Evolutionary conservation across 2,113 vertebrate species (phyloP).

Genomic region (Dermatemys mawii): DNA sequence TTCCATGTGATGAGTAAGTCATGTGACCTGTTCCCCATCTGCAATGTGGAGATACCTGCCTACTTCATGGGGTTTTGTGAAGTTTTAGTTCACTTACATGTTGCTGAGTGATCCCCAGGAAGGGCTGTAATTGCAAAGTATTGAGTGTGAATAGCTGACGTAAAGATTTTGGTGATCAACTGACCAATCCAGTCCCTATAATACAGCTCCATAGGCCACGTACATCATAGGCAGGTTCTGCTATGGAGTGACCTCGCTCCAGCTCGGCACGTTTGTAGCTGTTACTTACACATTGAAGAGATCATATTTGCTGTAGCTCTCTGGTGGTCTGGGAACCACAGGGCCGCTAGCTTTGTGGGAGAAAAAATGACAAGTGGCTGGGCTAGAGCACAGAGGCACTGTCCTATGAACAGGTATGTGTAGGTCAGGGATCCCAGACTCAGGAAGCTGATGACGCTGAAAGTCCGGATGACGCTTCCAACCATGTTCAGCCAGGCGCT

Average conservation of each 20-base stretch:
- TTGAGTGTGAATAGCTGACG: not conserved
- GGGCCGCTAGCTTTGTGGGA: conserved; percentile 91
- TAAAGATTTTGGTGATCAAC: not conserved
- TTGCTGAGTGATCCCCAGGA: not conserved
- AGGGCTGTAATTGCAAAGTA: not conserved
- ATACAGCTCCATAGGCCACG: not conserved
- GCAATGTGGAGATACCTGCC: not conserved
- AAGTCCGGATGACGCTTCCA: conserved; percentile 81
- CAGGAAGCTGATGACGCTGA: conserved; percentile 32
- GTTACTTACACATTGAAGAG: conserved; percentile 91
- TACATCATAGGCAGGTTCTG: not conserved
- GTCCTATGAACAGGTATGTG: conserved; percentile 83
- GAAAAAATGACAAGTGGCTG: conserved; percentile 93
- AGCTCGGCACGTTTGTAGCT: not conserved
- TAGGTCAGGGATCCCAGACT: conserved; percentile 27
- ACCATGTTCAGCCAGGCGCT: conserved; percentile 90
- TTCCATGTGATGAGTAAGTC: not conserved
- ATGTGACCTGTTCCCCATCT: not conserved
- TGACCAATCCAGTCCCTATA: not conserved
- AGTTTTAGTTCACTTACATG: not conserved
- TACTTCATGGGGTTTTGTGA: not conserved
- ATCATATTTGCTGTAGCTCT: conserved; percentile 92
- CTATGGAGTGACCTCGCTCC: not conserved
- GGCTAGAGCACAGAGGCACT: conserved; percentile 88
- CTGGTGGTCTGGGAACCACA: conserved; percentile 96